Percentiles rank a stretch among this genome's conserved stretches.
phyloP scores from a whole-genome alignment of 1,140 invertebrate species.

The Eriocheir sinensis region DNA sequence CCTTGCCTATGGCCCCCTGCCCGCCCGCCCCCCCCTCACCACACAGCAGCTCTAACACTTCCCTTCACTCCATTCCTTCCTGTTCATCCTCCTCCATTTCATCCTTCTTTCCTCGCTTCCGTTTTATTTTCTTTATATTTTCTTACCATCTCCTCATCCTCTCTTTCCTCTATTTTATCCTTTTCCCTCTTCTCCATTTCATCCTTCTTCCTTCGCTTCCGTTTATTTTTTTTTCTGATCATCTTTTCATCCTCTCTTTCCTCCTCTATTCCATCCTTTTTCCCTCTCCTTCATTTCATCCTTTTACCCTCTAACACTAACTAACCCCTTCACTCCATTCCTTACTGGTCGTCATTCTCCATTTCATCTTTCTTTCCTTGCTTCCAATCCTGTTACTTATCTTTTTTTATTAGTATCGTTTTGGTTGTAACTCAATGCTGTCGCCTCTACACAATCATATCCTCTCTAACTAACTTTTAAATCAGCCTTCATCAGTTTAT shows the following conservation, averaged over 20 bases:
- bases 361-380: too few relatives aligned
- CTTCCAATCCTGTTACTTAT: too few relatives aligned
- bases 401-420: too few relatives aligned
- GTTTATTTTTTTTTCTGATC: neutral
- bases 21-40: neutral
- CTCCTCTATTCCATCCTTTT: neutral
- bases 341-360: too few relatives aligned
- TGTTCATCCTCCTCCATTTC: neutral
- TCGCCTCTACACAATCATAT: too few relatives aligned
- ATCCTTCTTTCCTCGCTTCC: neutral
- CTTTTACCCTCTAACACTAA: too few relatives aligned
- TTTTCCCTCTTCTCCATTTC: neutral
- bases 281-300: neutral
- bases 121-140: too few relatives aligned
- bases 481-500: too few relatives aligned
- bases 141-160: neutral
- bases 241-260: neutral
- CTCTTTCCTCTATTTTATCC: neutral
- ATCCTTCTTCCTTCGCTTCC: neutral
- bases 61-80: neutral
- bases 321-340: too few relatives aligned
- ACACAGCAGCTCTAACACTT: neutral
- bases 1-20: neutral
- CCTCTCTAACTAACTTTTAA: too few relatives aligned
- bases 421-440: too few relatives aligned